phyloP scores from a whole-genome alignment of 2,888 invertebrate species.

The Polydrusus tereticollis region DNA sequence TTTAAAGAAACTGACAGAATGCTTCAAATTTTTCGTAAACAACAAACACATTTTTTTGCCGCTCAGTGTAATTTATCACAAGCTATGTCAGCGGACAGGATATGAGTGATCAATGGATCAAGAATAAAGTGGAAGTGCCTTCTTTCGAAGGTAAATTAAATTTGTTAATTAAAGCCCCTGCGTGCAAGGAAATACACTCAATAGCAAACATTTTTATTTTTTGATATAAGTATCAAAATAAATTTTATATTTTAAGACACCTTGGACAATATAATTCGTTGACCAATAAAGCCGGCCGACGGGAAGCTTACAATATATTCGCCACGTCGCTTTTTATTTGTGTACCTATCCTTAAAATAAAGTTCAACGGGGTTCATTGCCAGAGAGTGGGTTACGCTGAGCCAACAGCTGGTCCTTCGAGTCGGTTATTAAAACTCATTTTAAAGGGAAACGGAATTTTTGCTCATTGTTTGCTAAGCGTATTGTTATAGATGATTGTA shows the following conservation, averaged over 20 bases:
- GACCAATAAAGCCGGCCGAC: slow-evolving; percentile 1
- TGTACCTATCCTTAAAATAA: slow-evolving; percentile 18
- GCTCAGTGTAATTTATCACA: no score
- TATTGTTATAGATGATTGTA: background rate
- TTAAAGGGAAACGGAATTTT: background rate
- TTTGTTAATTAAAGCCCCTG: no score
- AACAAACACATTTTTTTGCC: no score
- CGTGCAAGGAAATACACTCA: no score
- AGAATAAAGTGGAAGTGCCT: no score
- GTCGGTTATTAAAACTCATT: background rate
- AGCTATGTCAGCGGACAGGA: no score
- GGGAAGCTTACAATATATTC: slow-evolving; percentile 16
- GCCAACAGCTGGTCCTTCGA: slow-evolving; percentile 8
- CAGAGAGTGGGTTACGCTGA: slow-evolving; percentile 1
- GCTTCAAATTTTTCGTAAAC: no score
- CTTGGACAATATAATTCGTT: background rate
- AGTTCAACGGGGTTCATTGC: slow-evolving; percentile 14
- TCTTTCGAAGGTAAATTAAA: no score
- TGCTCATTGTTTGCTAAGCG: background rate
- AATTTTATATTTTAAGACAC: background rate
- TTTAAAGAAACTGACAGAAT: no score
- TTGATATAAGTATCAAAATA: background rate
- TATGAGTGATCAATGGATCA: no score
- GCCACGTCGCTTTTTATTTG: background rate
- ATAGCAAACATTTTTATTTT: no score